A percentile compares a stretch with the other conserved stretches of the same genome.
Conservation (phyloP, 53 echinoderm and acorn worm species). For the Patiria pectinifera region DNA sequence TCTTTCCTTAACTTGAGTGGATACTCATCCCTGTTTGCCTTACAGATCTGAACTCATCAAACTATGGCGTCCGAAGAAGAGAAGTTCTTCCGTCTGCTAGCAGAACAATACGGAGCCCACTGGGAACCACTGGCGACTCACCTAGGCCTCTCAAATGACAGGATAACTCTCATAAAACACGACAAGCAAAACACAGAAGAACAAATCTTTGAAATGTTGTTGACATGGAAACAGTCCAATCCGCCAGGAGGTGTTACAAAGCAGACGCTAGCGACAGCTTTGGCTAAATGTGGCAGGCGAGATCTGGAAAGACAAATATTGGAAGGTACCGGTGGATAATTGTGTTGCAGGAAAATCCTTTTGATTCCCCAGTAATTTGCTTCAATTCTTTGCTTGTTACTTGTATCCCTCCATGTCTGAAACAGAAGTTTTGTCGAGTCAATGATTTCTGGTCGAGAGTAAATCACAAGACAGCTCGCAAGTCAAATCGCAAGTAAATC, state of each 20-base stretch:
- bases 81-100: neutral
- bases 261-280: neutral
- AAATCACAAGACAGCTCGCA: no score
- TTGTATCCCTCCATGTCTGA: no score
- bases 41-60: neutral
- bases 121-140: slow-evolving; percentile 19
- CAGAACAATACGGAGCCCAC: neutral
- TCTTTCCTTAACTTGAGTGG: neutral
- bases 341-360: no score
- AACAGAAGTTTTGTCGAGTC: no score
- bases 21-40: neutral
- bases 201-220: slow-evolving; percentile 3
- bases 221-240: neutral
- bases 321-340: neutral
- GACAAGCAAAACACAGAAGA: neutral
- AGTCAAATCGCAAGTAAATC: no score
- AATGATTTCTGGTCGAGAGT: no score
- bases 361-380: no score
- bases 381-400: no score
- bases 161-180: neutral
- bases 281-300: neutral
- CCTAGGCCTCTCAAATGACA: neutral
- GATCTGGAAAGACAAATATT: neutral
- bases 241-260: neutral
- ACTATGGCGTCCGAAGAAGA: neutral